A percentile compares a stretch with the other conserved stretches of the same genome.
Conservation (phyloP, 1,140 invertebrate genomes). For the Drosophila ohnishii region DNA sequence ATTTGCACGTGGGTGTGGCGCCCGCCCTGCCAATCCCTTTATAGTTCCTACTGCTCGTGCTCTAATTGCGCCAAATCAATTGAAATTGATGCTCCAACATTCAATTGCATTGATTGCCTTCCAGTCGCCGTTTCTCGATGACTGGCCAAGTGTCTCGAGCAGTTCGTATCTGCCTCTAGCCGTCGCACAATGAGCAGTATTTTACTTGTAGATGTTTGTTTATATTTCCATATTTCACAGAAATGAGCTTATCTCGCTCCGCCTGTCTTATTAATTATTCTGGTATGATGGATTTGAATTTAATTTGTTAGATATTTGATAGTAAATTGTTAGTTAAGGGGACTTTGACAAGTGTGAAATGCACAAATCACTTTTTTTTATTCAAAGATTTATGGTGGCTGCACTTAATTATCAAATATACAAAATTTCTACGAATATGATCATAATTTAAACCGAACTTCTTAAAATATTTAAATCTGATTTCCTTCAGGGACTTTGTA, state of each 20-base stretch:
- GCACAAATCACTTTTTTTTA: background rate
- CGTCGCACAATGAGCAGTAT: conserved; percentile 8
- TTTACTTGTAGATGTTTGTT: background rate
- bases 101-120: conserved; percentile 61
- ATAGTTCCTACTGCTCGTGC: conserved; percentile 27
- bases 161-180: conserved; percentile 1
- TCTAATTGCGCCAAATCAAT: conserved; percentile 64
- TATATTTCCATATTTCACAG: conserved; percentile 16
- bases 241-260: conserved; percentile 17
- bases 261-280: conserved; percentile 21
- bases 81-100: conserved; percentile 65
- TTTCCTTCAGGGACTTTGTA: background rate
- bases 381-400: background rate
- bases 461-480: background rate
- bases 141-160: conserved; percentile 15
- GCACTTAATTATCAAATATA: background rate
- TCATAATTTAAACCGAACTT: background rate
- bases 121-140: conserved; percentile 19
- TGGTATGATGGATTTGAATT: conserved; percentile 6
- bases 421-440: background rate
- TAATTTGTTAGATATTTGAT: conserved; percentile 12
- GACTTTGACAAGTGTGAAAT: conserved; percentile 25
- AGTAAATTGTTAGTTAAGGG: background rate
- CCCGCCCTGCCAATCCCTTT: conserved; percentile 10
- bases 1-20: conserved; percentile 28